Conservation (phyloP, 2,888 invertebrate species). For the Mesorhabditis sp. region DNA sequence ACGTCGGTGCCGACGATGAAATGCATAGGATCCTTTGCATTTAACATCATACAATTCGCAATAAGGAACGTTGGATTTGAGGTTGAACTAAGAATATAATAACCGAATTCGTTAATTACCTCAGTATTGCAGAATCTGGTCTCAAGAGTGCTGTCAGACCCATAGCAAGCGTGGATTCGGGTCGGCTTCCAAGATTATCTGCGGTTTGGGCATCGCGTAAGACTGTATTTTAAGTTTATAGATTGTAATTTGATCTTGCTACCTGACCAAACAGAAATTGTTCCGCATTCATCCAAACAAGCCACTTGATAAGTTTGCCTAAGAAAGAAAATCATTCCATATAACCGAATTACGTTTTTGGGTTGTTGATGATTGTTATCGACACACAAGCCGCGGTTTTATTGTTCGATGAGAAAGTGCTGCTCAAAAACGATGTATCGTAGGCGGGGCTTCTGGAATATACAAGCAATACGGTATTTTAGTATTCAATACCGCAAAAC, state of each 20-base stretch:
- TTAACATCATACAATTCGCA: background rate
- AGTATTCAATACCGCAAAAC: background rate
- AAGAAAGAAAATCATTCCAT: background rate
- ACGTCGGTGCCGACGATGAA: conserved; percentile 12
- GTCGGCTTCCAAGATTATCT: background rate
- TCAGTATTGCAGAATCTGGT: background rate
- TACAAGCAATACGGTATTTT: background rate
- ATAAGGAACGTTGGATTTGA: conserved; percentile 1
- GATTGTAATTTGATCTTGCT: background rate
- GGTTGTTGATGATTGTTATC: background rate
- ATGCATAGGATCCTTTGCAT: background rate
- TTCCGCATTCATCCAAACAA: background rate
- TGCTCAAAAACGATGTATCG: conserved; percentile 4
- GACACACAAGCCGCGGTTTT: background rate
- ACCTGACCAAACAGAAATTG: background rate
- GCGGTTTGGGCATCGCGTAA: background rate
- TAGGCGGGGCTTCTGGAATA: background rate
- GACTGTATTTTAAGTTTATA: background rate
- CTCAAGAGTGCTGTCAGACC: background rate
- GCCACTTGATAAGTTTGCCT: background rate
- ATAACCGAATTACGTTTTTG: background rate
- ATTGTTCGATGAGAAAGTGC: background rate
- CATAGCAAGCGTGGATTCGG: background rate
- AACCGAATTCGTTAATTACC: background rate
- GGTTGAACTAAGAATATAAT: background rate